Evolutionary conservation across 2,797 vertebrate genomes (phyloP).

Genomic region (Jordanella pulchra): DNA sequence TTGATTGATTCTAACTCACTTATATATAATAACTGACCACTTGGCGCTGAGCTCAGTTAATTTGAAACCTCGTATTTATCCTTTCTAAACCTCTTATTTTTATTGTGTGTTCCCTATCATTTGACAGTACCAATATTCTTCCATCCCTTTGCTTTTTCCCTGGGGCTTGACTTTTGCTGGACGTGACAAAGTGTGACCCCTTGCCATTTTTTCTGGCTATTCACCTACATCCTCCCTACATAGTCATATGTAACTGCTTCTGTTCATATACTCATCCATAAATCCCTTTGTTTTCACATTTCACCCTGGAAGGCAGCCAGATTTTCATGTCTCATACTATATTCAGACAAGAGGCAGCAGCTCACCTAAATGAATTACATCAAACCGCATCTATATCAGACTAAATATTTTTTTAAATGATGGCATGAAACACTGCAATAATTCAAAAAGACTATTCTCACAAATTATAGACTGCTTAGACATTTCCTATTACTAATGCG

Average conservation of each 20-base stretch:
- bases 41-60: not conserved
- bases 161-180: not conserved
- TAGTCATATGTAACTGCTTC: constrained; percentile 18
- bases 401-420: not conserved
- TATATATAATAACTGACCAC: not conserved
- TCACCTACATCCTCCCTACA: not conserved
- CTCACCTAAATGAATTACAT: not conserved
- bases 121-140: not conserved
- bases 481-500: not conserved
- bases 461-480: not conserved
- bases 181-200: not conserved
- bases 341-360: not conserved
- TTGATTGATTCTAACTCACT: constrained; percentile 1
- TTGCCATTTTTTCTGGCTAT: not conserved
- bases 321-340: constrained; percentile 7
- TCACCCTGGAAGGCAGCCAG: constrained; percentile 4
- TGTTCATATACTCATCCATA: constrained; percentile 10
- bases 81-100: not conserved
- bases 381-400: constrained; percentile 11
- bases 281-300: not conserved
- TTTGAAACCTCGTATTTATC: not conserved
- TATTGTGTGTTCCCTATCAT: not conserved
- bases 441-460: not conserved
- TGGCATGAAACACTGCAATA: not conserved
- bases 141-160: not conserved